Evolutionary conservation across 2,888 invertebrate species (phyloP).

Genomic region (Cryptosula pallasiana): DNA sequence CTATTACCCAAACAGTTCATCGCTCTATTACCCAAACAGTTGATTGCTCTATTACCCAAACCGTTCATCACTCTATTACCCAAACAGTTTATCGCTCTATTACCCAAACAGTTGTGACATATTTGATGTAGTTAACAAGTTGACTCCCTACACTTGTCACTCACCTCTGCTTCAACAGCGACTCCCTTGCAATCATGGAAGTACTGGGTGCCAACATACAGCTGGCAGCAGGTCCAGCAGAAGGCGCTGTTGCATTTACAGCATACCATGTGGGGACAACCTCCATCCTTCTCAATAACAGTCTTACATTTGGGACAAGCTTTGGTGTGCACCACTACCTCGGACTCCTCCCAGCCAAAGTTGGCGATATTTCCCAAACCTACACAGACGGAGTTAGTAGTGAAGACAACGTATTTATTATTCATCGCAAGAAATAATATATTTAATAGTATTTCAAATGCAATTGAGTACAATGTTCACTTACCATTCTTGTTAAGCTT

Average conservation of each 20-base stretch:
- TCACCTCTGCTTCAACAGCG: neutral
- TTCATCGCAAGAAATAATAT: constrained; percentile 13
- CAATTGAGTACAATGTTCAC: neutral
- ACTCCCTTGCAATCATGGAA: neutral
- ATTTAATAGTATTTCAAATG: neutral
- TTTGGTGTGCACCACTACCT: constrained; percentile 19
- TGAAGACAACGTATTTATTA: neutral
- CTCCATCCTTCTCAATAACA: constrained; percentile 33
- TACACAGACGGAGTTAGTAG: neutral
- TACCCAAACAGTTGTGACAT: too few relatives aligned
- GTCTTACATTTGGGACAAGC: constrained; percentile 32
- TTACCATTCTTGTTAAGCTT: constrained; percentile 25
- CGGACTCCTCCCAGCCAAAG: constrained; percentile 28
- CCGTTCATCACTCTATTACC: too few relatives aligned
- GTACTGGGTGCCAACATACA: constrained; percentile 1
- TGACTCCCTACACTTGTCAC: too few relatives aligned
- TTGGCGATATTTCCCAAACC: constrained; percentile 24
- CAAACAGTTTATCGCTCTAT: too few relatives aligned
- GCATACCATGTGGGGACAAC: constrained; percentile 33
- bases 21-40: too few relatives aligned
- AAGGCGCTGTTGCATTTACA: constrained; percentile 29
- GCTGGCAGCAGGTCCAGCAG: constrained; percentile 32
- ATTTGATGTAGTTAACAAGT: too few relatives aligned
- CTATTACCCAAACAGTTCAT: too few relatives aligned
- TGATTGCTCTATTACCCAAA: too few relatives aligned